Evolutionary conservation across 2,888 invertebrate species (phyloP).

Genomic region (Plusia festucae): DNA sequence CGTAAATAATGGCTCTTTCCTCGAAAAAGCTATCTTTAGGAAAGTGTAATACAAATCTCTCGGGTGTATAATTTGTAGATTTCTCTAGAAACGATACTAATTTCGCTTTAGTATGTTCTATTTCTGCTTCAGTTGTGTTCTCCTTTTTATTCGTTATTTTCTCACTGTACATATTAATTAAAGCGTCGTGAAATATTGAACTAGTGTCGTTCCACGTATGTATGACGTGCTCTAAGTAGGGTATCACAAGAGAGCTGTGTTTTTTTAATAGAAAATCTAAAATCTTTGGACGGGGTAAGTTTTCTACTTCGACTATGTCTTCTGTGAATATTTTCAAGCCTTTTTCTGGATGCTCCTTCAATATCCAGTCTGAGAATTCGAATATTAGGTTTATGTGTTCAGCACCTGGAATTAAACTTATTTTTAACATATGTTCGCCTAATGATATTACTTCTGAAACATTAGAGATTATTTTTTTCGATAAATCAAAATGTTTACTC

Average conservation of each 20-base stretch:
- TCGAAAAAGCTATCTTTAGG: slow-evolving; percentile 96
- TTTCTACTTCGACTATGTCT: slow-evolving; percentile 96
- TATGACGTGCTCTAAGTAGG: slow-evolving; percentile 98
- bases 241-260: slow-evolving; percentile 95
- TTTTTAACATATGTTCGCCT: neutral
- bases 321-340: slow-evolving; percentile 97
- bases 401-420: slow-evolving; percentile 83
- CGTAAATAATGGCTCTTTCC: slow-evolving; percentile 98
- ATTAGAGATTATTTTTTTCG: too few species aligned
- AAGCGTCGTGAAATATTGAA: slow-evolving; percentile 96
- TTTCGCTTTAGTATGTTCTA: slow-evolving; percentile 84
- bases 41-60: slow-evolving; percentile 95
- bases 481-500: too few species aligned
- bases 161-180: slow-evolving; percentile 96
- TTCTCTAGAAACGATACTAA: slow-evolving; percentile 94
- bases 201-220: slow-evolving; percentile 96
- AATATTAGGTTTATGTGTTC: slow-evolving; percentile 96
- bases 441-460: too few species aligned
- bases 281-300: slow-evolving; percentile 95
- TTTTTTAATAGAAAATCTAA: slow-evolving; percentile 96
- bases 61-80: slow-evolving; percentile 95
- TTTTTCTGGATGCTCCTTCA: slow-evolving; percentile 95
- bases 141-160: slow-evolving; percentile 87
- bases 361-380: slow-evolving; percentile 98
- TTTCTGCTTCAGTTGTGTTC: slow-evolving; percentile 76